Base-by-base conservation (phyloP, 2,797 vertebrate species). In the Sternotherus odoratus region DNA sequence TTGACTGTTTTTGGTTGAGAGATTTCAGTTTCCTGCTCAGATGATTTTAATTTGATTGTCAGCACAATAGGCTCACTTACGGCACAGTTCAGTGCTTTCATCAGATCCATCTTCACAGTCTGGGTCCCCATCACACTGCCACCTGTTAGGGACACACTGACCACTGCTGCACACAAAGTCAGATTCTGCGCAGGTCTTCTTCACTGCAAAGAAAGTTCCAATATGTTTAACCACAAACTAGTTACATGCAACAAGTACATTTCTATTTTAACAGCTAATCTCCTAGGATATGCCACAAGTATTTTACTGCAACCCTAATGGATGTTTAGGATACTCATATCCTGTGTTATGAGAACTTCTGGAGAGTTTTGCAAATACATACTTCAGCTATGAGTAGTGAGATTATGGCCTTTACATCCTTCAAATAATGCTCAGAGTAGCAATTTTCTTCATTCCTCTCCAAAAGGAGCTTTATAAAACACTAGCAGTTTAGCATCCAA, bases 81-180 rank as follows among this genome's bases (percentile, higher is more conserved):
- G 98, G 97, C 99, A 99, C 93, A 99, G 98, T 48, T 99, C 98
- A 0, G 98, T 83, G 86, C 98, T 98, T 97, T 99, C 99, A 0
- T 99, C 99, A 0, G 99, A 99, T 2, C 98, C 99, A 12, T 99
- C 99, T 94, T 99, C 99, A 1, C 99, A 99, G 97, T 99, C 99
- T 0, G 99, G 98, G 88, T 99, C 99, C 2, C 99, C 99, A 10
- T 99, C 99, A 82, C 99, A 99, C 91, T 99, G 99, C 99, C 99
- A 99, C 23, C 99, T 98, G 97, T 98, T 99, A 1, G 99, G 99
- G 85, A 99, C 97, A 93, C 99, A 99, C 51, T 99, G 99, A n/a
- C 99, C 99, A 36, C 98, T 99, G 83, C 86, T 95, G 95, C 99
- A 99, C 53, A 99, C 99, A 30, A 99, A 99, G 93, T 99, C 99